Evolutionary conservation across 2,888 invertebrate genomes (phyloP).

Genomic region (Myopa testacea): DNA sequence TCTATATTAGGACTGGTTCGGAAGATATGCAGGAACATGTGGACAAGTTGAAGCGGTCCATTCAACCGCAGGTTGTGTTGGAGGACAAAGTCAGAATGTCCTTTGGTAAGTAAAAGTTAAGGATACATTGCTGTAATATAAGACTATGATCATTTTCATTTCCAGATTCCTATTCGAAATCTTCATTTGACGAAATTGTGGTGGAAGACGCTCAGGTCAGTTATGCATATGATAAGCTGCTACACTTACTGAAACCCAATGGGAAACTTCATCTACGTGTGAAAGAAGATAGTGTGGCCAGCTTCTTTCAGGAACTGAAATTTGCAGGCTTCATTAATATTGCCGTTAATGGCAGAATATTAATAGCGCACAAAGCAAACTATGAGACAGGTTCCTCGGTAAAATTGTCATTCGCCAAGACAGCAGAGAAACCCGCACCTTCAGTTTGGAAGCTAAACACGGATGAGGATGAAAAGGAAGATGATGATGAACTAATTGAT

Average conservation of each 20-base stretch:
- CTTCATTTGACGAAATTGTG: slow-evolving; percentile 74
- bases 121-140: not conserved
- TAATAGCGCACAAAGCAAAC: slow-evolving; percentile 75
- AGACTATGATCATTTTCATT: slow-evolving; percentile 24
- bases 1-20: slow-evolving; percentile 73
- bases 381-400: slow-evolving; percentile 79
- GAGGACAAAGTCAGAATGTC: slow-evolving; percentile 74
- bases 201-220: slow-evolving; percentile 62
- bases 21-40: slow-evolving; percentile 71
- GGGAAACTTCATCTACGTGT: slow-evolving; percentile 73
- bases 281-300: slow-evolving; percentile 62
- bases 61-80: slow-evolving; percentile 68
- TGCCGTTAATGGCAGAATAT: slow-evolving; percentile 55
- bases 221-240: slow-evolving; percentile 71
- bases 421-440: slow-evolving; percentile 46
- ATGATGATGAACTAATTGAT: slow-evolving; percentile 82
- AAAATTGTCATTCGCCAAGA: slow-evolving; percentile 68
- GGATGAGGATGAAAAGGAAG: slow-evolving; percentile 67
- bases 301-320: slow-evolving; percentile 71
- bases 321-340: slow-evolving; percentile 74
- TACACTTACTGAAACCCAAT: slow-evolving; percentile 75
- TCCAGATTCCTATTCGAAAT: slow-evolving; percentile 72
- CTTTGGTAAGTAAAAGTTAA: slow-evolving; percentile 70
- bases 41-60: slow-evolving; percentile 70
- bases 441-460: slow-evolving; percentile 78